Evolutionary conservation across 2,888 invertebrate species (phyloP).

Genomic region (Dioctria linearis): DNA sequence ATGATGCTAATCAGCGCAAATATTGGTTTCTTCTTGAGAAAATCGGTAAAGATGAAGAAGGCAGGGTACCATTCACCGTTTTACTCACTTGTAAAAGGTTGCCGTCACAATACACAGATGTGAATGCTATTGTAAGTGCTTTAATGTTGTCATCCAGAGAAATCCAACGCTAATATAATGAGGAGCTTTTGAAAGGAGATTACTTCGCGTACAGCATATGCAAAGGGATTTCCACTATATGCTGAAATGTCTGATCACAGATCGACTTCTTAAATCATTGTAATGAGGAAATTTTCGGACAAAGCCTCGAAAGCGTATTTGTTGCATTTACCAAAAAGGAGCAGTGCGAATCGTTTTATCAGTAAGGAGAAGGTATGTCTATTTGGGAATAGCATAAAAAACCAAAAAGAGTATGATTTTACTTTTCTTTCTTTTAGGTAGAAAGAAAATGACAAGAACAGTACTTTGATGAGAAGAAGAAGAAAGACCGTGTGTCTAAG

Average conservation of each 20-base stretch:
- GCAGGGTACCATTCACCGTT: conserved; percentile 89
- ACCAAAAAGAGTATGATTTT: neutral
- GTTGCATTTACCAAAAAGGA: conserved; percentile 87
- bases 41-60: conserved; percentile 88
- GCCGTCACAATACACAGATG: conserved; percentile 79
- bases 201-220: conserved; percentile 84
- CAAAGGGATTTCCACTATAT: conserved; percentile 87
- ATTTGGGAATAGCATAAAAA: too few relatives aligned
- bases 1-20: conserved; percentile 91
- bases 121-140: conserved; percentile 80
- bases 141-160: conserved; percentile 80
- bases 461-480: conserved; percentile 77
- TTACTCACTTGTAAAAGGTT: conserved; percentile 92
- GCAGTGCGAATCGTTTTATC: conserved; percentile 84
- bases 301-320: conserved; percentile 82
- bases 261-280: conserved; percentile 81
- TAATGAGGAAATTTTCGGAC: conserved; percentile 76
- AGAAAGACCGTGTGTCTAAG: conserved; percentile 75
- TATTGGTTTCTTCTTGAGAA: conserved; percentile 95
- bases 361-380: conserved; percentile 74
- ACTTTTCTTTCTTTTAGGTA: conserved; percentile 65
- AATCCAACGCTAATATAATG: conserved; percentile 84
- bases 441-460: conserved; percentile 82
- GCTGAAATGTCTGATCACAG: conserved; percentile 77
- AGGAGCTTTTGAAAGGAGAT: conserved; percentile 87